Base-by-base conservation (phyloP, 1,140 invertebrate species). In the Panulirus ornatus region DNA sequence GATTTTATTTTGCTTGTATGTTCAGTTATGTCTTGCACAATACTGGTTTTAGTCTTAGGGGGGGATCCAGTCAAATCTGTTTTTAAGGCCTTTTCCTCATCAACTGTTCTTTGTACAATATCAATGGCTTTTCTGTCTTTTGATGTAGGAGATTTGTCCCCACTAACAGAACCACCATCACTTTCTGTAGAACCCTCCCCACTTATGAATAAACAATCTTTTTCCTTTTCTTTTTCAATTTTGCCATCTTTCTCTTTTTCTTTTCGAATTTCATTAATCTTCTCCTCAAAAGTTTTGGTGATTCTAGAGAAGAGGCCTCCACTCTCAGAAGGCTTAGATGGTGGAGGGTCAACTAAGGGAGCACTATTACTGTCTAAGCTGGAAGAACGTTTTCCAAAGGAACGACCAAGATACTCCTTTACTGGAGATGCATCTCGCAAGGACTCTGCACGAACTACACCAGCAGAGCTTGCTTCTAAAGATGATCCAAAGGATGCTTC, bases 221-320 rank as follows among this genome's bases (percentile, higher is more conserved):
- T 73, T 54, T 86, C 88, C 85, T 84, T 91, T 22, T 73, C 86
- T 79, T 42, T 85, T 22, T 73, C 78, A 27, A 36, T 66, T 22
- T 75, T 27, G 8, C 38, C 42, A 27, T 71, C 82, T 47, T 63
- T 71, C 30, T 89, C 75, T 51, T 89, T 91, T n/a, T 91, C 91
- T 38, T 83, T 89, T 14, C 91, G 87, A 36, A 91, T 91, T 73
- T 91, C 88, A 81, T 89, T 88, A n/a, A 91, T 89, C 79, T 89
- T 91, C 1, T 91, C 91, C 27, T 91, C 91, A 44, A 91, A 91
- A 27, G 91, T 91, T 66, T 91, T 91, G 30, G 86, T 89, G 16
- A 91, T 54, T 36, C 91, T 47, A 8, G 91, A 91, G 11, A 91
- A 70, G 1, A 91, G 87, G 22, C 86, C 70, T 6, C 88, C 88